Base-by-base conservation (phyloP, 2,113 vertebrate genomes). In the Pangasianodon gigas region DNA sequence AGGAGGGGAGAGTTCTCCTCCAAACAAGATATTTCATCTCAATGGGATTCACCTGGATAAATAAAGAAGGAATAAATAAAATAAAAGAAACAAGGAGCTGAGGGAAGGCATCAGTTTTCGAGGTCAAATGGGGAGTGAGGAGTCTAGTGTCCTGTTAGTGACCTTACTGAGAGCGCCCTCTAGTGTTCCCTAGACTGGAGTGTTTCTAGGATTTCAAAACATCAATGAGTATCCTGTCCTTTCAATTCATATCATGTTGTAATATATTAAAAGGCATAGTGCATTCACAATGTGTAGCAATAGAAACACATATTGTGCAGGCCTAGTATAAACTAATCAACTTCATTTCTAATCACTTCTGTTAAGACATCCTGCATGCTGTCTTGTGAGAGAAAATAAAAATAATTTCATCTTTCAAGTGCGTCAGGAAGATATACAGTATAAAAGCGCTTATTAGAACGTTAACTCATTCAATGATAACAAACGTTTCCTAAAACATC, bases 141-240 rank as follows among this genome's bases (percentile, higher is more conserved):
- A 60, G 90, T 79, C 77, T 74, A 51, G 67, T 14, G 75, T 18
- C 44, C 71, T 48, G 79, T 13, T 19, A 29, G 80, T n/a, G 84
- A 86, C 89, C 75, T 82, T 56, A 82, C 77, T 71, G 21, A 84
- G 44, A 93, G 89, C 88, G 44, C 92, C 93, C 92, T 91, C 92
- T 94, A 85, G 89, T 90, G 93, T 71, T 44, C 18, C 46, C 37
- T 37, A 52, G 26, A 69, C 37, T 44, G 24, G 37, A 37, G 29
- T 26, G 56, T 62, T 84, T 26, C 37, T 24, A 41, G 9, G 4
- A 13, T 24, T 41, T 21, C 4, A 62, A 54, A 52, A 9, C 46
- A 16, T 79, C 10, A 51, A 10, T n/a, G 26, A 29, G 41, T 19
- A 46, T 77, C 8, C 46, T 13, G 26, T 80, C 13, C 26, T 2